phyloP scores from a whole-genome alignment of 2,797 vertebrate species.

The Okamejei kenojei region DNA sequence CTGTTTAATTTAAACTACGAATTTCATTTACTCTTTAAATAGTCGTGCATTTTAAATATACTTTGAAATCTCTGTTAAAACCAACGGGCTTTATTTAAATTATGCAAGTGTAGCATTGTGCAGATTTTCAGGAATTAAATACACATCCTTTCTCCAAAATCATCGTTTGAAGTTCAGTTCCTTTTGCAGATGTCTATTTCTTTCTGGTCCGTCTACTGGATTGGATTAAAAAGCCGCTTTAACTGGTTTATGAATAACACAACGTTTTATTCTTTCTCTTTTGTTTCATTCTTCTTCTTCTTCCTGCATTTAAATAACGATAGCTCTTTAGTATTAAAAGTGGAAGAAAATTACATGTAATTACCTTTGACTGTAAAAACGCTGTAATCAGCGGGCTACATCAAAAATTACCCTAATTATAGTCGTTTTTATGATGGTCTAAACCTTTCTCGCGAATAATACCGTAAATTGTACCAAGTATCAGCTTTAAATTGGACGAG shows the following conservation, averaged over 20 bases:
- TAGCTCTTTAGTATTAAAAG: conserved; percentile 99
- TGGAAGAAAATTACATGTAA: conserved; percentile 99
- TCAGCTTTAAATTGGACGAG: conserved; percentile 99
- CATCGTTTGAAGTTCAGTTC: background rate
- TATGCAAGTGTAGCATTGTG: too few species aligned
- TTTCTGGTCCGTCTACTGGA: background rate
- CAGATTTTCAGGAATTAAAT: background rate
- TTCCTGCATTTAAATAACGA: conserved; percentile 99
- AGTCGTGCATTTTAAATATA: background rate
- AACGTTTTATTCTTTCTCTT: conserved; percentile 98
- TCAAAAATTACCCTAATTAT: conserved; percentile 99
- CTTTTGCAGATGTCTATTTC: background rate
- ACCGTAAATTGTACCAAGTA: conserved; percentile 99
- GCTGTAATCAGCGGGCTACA: conserved; percentile 99
- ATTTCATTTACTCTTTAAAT: background rate
- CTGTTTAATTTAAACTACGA: background rate
- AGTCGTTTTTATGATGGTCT: conserved; percentile 97
- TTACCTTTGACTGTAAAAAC: conserved; percentile 99
- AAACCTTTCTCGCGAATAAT: conserved; percentile 98
- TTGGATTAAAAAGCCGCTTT: conserved; percentile 61
- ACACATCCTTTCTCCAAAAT: background rate
- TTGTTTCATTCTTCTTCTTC: conserved; percentile 99
- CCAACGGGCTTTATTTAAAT: background rate
- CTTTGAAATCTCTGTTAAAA: background rate
- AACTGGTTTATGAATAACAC: conserved; percentile 99